phyloP scores from a whole-genome alignment of 2,888 invertebrate species.

The Drosophila recens region DNA sequence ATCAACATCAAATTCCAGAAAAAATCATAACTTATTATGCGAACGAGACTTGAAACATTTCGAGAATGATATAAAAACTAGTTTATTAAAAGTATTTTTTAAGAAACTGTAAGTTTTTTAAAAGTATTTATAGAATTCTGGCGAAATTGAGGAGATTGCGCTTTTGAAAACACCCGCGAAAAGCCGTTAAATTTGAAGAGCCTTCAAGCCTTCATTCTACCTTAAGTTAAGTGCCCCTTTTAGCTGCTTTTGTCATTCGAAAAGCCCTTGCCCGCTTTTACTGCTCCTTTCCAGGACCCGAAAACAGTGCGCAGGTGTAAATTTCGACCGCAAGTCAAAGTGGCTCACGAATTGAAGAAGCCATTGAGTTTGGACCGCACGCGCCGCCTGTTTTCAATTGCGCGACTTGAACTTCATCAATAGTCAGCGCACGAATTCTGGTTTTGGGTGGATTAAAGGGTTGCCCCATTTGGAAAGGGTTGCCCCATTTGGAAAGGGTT shows the following conservation, averaged over 20 bases:
- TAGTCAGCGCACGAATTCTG: conserved; percentile 56
- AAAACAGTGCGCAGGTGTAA: conserved; percentile 55
- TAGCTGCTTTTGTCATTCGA: conserved; percentile 25
- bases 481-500: too few species aligned
- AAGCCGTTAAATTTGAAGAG: not conserved
- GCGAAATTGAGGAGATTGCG: not conserved
- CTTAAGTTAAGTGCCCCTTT: not conserved
- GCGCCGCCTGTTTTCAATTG: conserved; percentile 65
- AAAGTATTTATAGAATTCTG: not conserved
- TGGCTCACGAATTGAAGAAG: conserved; percentile 26
- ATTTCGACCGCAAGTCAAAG: conserved; percentile 59
- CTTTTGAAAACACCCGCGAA: conserved; percentile 10
- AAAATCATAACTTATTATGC: not conserved
- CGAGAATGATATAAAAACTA: not conserved
- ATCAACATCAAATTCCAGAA: conserved; percentile 9
- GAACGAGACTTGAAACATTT: not conserved
- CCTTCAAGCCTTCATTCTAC: not conserved
- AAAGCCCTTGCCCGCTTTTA: not conserved
- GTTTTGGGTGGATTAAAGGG: conserved; percentile 21
- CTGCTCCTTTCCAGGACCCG: not conserved
- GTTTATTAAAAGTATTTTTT: not conserved
- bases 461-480: conserved; percentile 17
- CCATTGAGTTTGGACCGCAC: conserved; percentile 55
- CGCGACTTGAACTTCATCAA: conserved; percentile 59
- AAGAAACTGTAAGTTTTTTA: too few species aligned